Evolutionary conservation across 2,888 invertebrate genomes (phyloP).

Genomic region (Andrena bicolor): DNA sequence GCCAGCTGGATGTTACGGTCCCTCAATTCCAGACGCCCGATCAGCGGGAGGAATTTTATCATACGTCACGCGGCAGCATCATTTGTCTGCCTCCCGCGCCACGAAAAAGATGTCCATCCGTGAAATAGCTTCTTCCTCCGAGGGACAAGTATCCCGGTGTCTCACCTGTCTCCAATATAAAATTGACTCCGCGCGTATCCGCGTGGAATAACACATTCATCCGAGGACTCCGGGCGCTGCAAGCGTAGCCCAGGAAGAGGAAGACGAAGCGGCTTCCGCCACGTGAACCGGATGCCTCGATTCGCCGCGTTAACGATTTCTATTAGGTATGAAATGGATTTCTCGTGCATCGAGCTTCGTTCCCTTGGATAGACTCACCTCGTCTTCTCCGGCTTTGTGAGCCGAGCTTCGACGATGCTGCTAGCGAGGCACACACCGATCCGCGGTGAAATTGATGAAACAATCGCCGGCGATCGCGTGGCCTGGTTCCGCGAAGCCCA

Average conservation of each 20-base stretch:
- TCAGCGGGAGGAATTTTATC: neutral
- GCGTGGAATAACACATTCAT: neutral
- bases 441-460: slow-evolving; percentile 39
- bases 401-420: neutral
- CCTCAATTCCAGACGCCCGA: neutral
- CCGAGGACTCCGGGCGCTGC: neutral
- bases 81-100: slow-evolving; percentile 19
- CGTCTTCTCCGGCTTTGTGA: neutral
- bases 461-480: neutral
- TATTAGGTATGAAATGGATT: slow-evolving; percentile 65
- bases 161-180: slow-evolving; percentile 33
- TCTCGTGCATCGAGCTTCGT: slow-evolving; percentile 63
- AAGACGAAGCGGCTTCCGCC: neutral
- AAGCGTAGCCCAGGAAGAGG: neutral
- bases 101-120: slow-evolving; percentile 14
- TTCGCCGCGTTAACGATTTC: slow-evolving; percentile 64
- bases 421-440: neutral
- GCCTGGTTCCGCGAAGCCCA: neutral
- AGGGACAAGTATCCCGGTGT: slow-evolving; percentile 5
- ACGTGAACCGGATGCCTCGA: slow-evolving; percentile 38
- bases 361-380: slow-evolving; percentile 29
- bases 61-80: neutral
- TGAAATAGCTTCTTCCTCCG: slow-evolving; percentile 12
- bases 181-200: slow-evolving; percentile 16
- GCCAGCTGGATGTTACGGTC: neutral